phyloP scores from a whole-genome alignment of 1,140 invertebrate species.

The Scaptomyza montana region DNA sequence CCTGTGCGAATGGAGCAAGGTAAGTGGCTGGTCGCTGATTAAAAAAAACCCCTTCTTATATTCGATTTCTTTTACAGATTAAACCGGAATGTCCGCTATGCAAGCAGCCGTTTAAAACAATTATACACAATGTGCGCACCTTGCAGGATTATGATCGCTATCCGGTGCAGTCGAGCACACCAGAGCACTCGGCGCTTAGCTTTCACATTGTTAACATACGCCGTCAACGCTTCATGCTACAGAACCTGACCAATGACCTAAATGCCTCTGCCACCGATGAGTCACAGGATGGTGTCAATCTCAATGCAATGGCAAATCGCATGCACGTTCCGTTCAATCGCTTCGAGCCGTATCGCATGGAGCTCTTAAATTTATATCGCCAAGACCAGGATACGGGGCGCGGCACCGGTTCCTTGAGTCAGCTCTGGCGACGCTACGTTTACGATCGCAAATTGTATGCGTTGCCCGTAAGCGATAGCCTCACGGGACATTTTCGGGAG shows the following conservation, averaged over 20 bases:
- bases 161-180: constrained; percentile 85
- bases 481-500: constrained; percentile 88
- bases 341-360: constrained; percentile 67
- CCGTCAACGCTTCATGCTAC: constrained; percentile 49
- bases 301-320: constrained; percentile 13
- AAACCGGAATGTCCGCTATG: constrained; percentile 97
- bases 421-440: constrained; percentile 87
- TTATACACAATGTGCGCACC: constrained; percentile 95
- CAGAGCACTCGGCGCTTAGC: constrained; percentile 53
- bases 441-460: constrained; percentile 92
- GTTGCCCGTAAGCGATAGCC: constrained; percentile 85
- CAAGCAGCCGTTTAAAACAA: constrained; percentile 95
- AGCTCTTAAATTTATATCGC: constrained; percentile 70
- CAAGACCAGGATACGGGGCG: constrained; percentile 64
- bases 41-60: background rate
- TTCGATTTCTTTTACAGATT: constrained; percentile 85
- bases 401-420: constrained; percentile 59
- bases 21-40: constrained; percentile 62
- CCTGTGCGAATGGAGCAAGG: constrained; percentile 96
- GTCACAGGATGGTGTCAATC: constrained; percentile 27
- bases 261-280: constrained; percentile 47
- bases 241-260: constrained; percentile 64
- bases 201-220: constrained; percentile 66
- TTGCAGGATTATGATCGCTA: constrained; percentile 95
- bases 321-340: constrained; percentile 51